A percentile compares a stretch with the other conserved stretches of the same genome.
Conservation (phyloP, 2,797 vertebrate species). For the Spheniscus humboldti region DNA sequence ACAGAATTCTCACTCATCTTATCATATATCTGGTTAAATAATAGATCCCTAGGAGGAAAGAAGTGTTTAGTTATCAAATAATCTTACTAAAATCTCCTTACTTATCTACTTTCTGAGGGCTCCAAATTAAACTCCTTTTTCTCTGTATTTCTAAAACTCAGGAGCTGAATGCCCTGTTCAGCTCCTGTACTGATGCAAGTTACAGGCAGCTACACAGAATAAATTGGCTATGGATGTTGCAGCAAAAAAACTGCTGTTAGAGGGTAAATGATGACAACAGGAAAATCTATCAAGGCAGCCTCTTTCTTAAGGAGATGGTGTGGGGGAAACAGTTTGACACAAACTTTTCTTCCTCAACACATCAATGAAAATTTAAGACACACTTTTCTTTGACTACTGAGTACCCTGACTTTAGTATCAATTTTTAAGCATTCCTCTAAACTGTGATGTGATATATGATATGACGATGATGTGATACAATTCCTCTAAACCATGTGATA, state of each 20-base stretch:
- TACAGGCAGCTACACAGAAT: background rate
- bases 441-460: background rate
- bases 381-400: background rate
- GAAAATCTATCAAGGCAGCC: background rate
- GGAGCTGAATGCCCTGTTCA: background rate
- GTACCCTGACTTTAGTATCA: background rate
- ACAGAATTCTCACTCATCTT: constrained; percentile 90
- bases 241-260: background rate
- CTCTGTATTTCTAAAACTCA: background rate
- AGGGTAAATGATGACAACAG: background rate
- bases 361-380: background rate
- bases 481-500: background rate
- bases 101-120: background rate
- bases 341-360: background rate
- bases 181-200: background rate
- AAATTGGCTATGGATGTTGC: background rate
- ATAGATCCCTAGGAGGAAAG: constrained; percentile 80
- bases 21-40: constrained; percentile 90
- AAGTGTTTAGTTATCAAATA: background rate
- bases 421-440: background rate
- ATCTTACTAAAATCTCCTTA: background rate
- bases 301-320: background rate
- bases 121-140: background rate
- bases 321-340: background rate
- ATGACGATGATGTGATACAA: background rate